phyloP scores from a whole-genome alignment of 2,888 invertebrate genomes.

The Lasioglossum leucozonium region DNA sequence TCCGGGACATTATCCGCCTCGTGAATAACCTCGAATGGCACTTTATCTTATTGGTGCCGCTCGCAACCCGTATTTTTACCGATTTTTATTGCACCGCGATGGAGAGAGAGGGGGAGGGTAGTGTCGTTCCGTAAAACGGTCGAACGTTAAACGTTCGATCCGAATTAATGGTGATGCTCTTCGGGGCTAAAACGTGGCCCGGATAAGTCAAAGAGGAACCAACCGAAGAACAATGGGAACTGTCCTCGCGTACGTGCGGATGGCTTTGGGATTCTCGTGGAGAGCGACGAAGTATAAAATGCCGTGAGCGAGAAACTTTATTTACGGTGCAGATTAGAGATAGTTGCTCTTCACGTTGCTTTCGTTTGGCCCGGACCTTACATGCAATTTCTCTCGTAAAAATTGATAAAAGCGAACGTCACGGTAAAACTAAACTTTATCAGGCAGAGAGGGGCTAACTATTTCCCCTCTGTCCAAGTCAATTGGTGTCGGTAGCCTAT shows the following conservation, averaged over 20 bases:
- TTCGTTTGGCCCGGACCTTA: background rate
- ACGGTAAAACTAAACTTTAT: too few species aligned
- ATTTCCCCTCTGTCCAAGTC: too few species aligned
- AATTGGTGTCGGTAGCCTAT: too few species aligned
- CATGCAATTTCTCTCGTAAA: too few species aligned
- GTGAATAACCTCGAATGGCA: conserved; percentile 13
- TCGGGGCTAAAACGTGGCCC: conserved; percentile 7
- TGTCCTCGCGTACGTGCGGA: background rate
- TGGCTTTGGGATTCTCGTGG: background rate
- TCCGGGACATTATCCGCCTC: background rate
- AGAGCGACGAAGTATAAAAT: background rate
- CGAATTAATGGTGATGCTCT: conserved; percentile 22
- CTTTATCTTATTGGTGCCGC: conserved; percentile 12
- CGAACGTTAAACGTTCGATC: conserved; percentile 1
- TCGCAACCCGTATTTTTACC: conserved; percentile 14
- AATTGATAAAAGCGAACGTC: too few species aligned
- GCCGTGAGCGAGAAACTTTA: background rate
- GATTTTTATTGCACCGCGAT: conserved; percentile 13
- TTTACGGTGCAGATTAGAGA: background rate
- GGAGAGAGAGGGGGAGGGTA: background rate
- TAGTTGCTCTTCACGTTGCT: background rate
- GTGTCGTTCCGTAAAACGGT: conserved; percentile 1
- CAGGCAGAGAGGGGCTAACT: too few species aligned
- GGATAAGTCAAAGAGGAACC: conserved; percentile 5
- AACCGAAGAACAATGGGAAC: background rate